These are phyloP conservation scores for Aplidium turbinatum DNA, from an alignment of 23 tunicate genomes.

Conservation along the genomic window DNA sequence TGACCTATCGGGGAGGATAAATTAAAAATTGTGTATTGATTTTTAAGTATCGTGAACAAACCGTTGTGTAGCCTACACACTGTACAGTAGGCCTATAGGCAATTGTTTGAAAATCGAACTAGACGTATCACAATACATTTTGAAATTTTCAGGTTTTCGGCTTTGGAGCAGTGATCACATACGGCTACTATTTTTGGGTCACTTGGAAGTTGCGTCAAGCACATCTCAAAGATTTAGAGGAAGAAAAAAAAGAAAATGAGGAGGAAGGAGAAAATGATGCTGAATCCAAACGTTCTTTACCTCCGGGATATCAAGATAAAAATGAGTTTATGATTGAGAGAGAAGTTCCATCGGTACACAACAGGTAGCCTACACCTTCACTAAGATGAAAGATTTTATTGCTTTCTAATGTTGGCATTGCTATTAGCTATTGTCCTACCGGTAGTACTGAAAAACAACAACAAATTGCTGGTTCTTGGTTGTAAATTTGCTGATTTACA, in stretches of 20 bases:
- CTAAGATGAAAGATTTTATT: background rate
- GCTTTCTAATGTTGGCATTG: background rate
- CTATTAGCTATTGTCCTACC: too few species aligned
- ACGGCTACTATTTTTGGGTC: constrained; percentile 45
- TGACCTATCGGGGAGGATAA: too few species aligned
- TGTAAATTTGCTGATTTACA: too few species aligned
- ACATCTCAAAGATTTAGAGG: constrained; percentile 5
- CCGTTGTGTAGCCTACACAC: too few species aligned
- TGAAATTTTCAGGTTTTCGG: constrained; percentile 96
- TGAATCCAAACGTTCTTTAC: background rate
- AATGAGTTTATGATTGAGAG: constrained; percentile 2
- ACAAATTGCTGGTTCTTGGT: too few species aligned
- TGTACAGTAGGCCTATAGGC: too few species aligned
- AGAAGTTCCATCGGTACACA: constrained; percentile 10
- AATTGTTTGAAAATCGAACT: too few species aligned
- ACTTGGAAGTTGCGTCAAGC: constrained; percentile 52
- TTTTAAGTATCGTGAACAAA: too few species aligned
- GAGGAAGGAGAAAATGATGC: constrained; percentile 42
- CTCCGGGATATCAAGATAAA: background rate
- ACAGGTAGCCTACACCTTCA: constrained; percentile 18
- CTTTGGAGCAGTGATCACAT: constrained; percentile 54
- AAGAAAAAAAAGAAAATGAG: constrained; percentile 38
- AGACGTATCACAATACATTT: too few species aligned
- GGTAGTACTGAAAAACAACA: too few species aligned
- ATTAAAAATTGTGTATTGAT: too few species aligned